Conservation (phyloP, 2,797 vertebrate genomes). For the Dendrocincla fuliginosa region DNA sequence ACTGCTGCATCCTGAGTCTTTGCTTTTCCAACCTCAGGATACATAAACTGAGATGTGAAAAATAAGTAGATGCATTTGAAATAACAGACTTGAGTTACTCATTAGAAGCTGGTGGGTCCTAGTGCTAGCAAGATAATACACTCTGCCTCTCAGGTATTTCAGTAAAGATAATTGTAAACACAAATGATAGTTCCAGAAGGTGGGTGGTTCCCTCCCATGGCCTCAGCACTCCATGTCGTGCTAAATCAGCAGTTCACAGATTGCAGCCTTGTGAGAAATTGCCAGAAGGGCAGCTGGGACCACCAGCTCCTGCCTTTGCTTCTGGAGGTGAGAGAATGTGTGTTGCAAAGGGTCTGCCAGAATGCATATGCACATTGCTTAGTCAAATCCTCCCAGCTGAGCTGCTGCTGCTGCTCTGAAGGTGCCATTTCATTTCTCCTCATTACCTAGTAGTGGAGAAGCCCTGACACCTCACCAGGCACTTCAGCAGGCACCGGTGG, state of each 20-base stretch:
- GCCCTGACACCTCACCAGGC: background rate
- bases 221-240: background rate
- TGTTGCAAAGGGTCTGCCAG: background rate
- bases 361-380: fast-evolving
- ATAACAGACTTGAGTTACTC: background rate
- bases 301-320: background rate
- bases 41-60: background rate
- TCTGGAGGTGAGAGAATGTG: background rate
- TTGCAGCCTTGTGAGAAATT: background rate
- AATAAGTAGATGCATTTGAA: background rate
- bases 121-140: background rate
- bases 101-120: background rate
- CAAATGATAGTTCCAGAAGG: background rate
- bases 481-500: background rate
- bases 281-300: background rate
- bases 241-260: background rate
- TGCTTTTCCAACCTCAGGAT: background rate
- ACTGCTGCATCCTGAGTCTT: background rate
- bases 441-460: background rate
- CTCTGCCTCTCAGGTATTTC: background rate
- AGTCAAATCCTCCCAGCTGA: background rate
- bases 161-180: background rate
- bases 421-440: background rate
- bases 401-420: background rate
- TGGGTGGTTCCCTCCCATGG: background rate